Conservation (phyloP, 2,113 vertebrate genomes). For the Plotosus lineatus region DNA sequence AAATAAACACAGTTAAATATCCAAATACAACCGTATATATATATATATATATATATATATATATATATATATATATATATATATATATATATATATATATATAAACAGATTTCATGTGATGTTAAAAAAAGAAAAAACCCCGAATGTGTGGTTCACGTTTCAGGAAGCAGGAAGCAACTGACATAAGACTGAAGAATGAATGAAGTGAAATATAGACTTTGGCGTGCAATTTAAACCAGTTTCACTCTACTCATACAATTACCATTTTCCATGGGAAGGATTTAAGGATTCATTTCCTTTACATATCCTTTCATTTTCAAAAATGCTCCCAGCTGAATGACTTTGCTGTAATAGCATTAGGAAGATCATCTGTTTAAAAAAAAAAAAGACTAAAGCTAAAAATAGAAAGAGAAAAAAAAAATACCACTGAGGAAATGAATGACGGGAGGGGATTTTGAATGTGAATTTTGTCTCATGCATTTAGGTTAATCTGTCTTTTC, state of each 20-base stretch:
- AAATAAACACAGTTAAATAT: background rate
- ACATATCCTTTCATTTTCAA: background rate
- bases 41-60: no score
- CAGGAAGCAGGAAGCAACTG: background rate
- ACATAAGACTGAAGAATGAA: no score
- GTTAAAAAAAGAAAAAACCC: no score
- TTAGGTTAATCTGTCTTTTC: constrained; percentile 61
- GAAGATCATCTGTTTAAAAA: background rate
- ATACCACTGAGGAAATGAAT: constrained; percentile 27
- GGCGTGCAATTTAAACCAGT: background rate
- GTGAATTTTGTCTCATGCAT: constrained; percentile 61
- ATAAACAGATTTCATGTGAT: background rate
- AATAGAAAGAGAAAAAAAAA: constrained; percentile 11
- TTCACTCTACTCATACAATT: background rate
- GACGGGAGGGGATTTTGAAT: constrained; percentile 59
- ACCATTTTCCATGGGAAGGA: background rate
- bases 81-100: no score
- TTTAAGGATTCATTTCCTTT: background rate
- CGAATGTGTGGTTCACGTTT: background rate
- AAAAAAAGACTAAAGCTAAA: background rate
- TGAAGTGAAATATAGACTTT: background rate
- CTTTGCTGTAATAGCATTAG: background rate
- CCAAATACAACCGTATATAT: background rate
- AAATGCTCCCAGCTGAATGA: background rate
- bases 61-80: no score